Base-by-base conservation (phyloP, 2,888 invertebrate genomes). In the Andrena hattorfiana region DNA sequence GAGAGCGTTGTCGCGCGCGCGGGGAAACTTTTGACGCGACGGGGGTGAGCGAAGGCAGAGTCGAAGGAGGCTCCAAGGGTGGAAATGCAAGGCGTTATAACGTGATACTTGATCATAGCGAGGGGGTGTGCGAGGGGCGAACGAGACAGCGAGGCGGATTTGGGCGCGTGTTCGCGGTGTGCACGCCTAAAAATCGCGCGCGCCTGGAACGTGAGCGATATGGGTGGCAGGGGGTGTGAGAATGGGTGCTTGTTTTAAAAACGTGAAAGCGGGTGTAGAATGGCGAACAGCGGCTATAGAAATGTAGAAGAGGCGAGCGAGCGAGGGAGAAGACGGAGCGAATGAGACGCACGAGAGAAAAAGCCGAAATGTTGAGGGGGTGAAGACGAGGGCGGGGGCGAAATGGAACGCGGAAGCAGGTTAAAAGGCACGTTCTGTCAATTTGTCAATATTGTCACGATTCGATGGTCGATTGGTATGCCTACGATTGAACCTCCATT, bases 81-180 rank as follows among this genome's bases (percentile, higher is more conserved):
- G 60, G 26, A 63, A 89, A 84, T 90, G 88, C 89, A 88, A 64
- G 32, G 90, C 85, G 89, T 91, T 92, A 90, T 91, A 89, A 87
- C 89, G 89, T 90, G 91, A 90, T 91, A 90, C 91, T 90, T 90
- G 77, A 71, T 81, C 77, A 23, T 54, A 70, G 48, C 60, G 56
- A 59, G 49, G 23, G 23, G 26, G 32, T 59, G 59, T 66, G 51
- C 49, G 60, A n/a, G 1, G 64, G 63, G 62, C 8, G 26, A 60
- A 42, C 32, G 66, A 49, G 60, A 16, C 26, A 26, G 32, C 13
- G 66, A 67, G 42, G 42, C 28, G 42, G n/a, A 26, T 63, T 69
- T 60, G 28, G 81, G 56, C 48, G 60, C 49, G 63, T 56, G 70
- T 60, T 8, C 35, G 28, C 28, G 54, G 20, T 2, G 67, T 70